A percentile compares a stretch with the other conserved stretches of the same genome.
These are phyloP conservation scores for Cryptomyrus ogoouensis DNA, from an alignment of 2,113 vertebrate genomes.

Conservation along the genomic window DNA sequence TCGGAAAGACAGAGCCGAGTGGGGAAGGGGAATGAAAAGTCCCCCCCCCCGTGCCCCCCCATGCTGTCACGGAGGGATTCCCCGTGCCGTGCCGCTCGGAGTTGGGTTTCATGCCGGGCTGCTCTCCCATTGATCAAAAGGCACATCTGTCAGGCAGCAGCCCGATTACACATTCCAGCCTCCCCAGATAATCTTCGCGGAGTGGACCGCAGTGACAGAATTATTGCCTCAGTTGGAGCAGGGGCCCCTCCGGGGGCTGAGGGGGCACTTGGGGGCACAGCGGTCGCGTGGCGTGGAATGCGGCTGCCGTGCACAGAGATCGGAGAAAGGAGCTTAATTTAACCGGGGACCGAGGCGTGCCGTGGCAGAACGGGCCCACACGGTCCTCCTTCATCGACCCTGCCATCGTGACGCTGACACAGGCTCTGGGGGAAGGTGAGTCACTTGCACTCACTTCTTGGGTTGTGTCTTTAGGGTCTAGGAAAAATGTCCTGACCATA, in stretches of 20 bases:
- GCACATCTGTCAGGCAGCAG: conserved; percentile 48
- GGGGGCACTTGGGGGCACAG: conserved; percentile 26
- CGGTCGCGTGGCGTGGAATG: conserved; percentile 27
- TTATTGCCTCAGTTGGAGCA: conserved; percentile 50
- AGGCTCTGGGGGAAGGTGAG: background rate
- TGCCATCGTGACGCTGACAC: background rate
- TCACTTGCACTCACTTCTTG: background rate
- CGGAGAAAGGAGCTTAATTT: background rate
- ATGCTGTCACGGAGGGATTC: conserved; percentile 33
- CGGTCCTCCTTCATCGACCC: background rate
- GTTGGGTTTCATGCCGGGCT: conserved; percentile 27
- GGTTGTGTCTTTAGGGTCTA: background rate
- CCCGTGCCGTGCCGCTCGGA: conserved; percentile 36
- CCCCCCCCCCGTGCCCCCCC: background rate
- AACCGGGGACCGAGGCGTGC: background rate
- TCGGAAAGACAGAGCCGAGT: conserved; percentile 27
- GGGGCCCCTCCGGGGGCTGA: conserved; percentile 19
- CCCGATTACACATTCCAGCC: conserved; percentile 49
- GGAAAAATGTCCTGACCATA: background rate
- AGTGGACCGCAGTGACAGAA: conserved; percentile 54
- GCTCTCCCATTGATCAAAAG: conserved; percentile 49
- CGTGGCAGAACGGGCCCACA: background rate
- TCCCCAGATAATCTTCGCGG: conserved; percentile 57
- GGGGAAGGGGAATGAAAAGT: conserved; percentile 16
- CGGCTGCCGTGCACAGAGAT: background rate